Base-by-base conservation (phyloP, 2,888 invertebrate genomes). In the Monochamus alternatus region DNA sequence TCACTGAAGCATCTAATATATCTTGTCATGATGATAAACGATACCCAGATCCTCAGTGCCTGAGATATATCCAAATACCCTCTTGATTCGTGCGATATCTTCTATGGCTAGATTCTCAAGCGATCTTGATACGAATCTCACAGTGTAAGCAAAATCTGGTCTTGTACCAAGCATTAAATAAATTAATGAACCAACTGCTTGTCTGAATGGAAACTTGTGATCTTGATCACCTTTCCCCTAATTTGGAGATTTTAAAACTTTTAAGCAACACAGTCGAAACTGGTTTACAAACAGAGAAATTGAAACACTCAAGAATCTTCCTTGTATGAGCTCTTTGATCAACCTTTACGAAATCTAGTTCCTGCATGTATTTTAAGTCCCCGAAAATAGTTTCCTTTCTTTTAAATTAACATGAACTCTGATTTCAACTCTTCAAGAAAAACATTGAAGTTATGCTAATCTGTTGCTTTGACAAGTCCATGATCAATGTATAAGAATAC, bases 61-160 rank as follows among this genome's bases (percentile, higher is more conserved):
- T 74, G 43, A 43, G 2, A 69, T 31, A 43, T 76, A 76, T 14
- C 74, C 60, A 31, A 76, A 47, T 14, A 74, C 51, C 58, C 76
- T 0, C 59, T 70, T 70, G 1, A 76, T 5, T 64, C 60, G 14
- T 30, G 22, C 52, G 10, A 43, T 32, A 59, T 75, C 74, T n/a
- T 52, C 32, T 8, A 22, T 2, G 12, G 9, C 58, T 30, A 70
- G 66, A 72, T 75, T 59, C 32, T 73, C 64, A 10, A 75, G 59
- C 9, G 9, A 65, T 74, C 75, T 69, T n/a, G 73, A 73, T 10
- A 66, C 51, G 43, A 73, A 47, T 43, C 70, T 59, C 12, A 73
- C 72, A 55, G 63, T 66, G 43, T 73, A 64, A 5, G 73, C 69
- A 43, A 78, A 71, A 73, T 73, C 73, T n/a, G 78, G 76, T 43